Evolutionary conservation across 2,888 invertebrate genomes (phyloP).

Genomic region (Cartodere bifasciata): DNA sequence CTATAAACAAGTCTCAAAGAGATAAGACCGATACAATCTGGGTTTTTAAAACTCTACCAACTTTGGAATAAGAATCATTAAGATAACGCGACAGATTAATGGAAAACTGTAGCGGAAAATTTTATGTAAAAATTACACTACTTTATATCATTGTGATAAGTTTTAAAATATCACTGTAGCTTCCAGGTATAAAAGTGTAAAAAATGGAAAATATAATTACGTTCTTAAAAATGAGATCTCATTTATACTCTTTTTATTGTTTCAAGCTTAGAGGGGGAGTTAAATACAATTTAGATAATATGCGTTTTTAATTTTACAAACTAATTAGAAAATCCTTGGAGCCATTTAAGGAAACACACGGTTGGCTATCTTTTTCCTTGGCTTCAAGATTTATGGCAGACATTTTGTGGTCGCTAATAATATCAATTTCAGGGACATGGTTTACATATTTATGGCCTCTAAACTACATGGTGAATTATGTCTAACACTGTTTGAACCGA

Average conservation of each 20-base stretch:
- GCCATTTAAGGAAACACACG: too few relatives aligned
- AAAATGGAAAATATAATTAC: conserved; percentile 32
- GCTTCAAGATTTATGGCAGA: too few relatives aligned
- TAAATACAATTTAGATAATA: too few relatives aligned
- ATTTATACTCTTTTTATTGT: conserved; percentile 18
- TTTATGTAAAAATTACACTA: conserved; percentile 37
- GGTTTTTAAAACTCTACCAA: conserved; percentile 33
- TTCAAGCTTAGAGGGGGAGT: conserved; percentile 13
- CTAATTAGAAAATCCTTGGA: too few relatives aligned
- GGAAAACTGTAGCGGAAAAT: conserved; percentile 37
- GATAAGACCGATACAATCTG: conserved; percentile 26
- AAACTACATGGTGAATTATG: too few relatives aligned
- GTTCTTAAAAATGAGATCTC: conserved; percentile 23
- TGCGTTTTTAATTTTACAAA: too few relatives aligned
- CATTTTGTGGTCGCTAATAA: too few relatives aligned
- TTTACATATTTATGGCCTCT: too few relatives aligned
- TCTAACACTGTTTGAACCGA: too few relatives aligned
- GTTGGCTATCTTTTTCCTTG: too few relatives aligned
- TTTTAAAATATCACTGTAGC: conserved; percentile 35
- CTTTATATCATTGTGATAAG: conserved; percentile 36
- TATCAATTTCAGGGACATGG: too few relatives aligned
- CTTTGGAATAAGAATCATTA: conserved; percentile 37
- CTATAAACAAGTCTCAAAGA: conserved; percentile 26
- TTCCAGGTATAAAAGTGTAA: conserved; percentile 29
- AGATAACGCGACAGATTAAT: conserved; percentile 37